Base-by-base conservation (phyloP, 2,797 vertebrate genomes). In the Emys orbicularis region DNA sequence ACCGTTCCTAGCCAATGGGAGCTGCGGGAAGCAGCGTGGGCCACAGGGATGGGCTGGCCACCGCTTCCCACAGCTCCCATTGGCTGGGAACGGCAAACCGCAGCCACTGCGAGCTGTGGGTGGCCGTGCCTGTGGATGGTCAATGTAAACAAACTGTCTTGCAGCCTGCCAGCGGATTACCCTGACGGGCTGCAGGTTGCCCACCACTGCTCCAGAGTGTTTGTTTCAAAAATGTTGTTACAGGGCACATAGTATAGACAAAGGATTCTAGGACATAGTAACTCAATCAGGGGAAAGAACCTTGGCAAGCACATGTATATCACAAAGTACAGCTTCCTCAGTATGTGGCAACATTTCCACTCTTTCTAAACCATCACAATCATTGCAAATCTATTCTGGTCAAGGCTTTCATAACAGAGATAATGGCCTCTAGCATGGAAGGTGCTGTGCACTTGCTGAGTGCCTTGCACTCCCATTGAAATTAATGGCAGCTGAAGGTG, bases 221-320 rank as follows among this genome's bases (percentile, higher is more conserved):
- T 87, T 92, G 61, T 93, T 92, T 94, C 87, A 68, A 96, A 95
- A 52, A 89, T 93, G 92, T 95, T 86, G 93, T 82, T 79, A 56
- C 49, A 81, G 86, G 80, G 29, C 72, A 81, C n/a, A 34, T 85
- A 93, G 53, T 76, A 44, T 13, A 90, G 68, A 93, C 12, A 83
- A 90, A 95, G 50, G 37, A 89, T 97, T 94, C 79, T 52, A 85
- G 93, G 94, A 91, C 87, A 91, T 95, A 94, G 12, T 86, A 94
- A 86, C 81, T 93, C 96, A 96, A 89, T 92, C 83, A 72, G 41
- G 49, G 34, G 81, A 94, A 92, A 93, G 54, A 44, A 44, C 44
- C 44, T 44, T 44, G 44, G 44, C 44, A 44, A 44, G 44, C 44
- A 44, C 44, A 44, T 44, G 6, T 44, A 44, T 44, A 96, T 80